A percentile compares a stretch with the other conserved stretches of the same genome.
phyloP scores from a whole-genome alignment of 2,888 invertebrate genomes.

The Branchipolynoe longqiensis region DNA sequence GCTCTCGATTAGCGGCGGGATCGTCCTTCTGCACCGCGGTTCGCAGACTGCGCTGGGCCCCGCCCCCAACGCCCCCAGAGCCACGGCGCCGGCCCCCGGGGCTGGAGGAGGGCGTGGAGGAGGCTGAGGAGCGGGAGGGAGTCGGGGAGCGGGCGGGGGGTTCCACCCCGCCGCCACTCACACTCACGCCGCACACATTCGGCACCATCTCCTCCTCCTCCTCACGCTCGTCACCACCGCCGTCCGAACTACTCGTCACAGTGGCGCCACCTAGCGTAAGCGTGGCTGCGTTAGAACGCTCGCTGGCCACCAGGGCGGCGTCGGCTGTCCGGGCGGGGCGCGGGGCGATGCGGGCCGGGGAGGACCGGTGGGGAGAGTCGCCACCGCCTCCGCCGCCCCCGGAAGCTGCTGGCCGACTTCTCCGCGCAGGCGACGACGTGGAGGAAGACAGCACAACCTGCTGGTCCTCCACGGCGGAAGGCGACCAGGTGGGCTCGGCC shows the following conservation, averaged over 20 bases:
- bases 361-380: neutral
- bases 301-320: neutral
- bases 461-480: no score
- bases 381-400: no score
- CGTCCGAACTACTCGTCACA: neutral
- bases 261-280: conserved; percentile 3
- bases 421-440: no score
- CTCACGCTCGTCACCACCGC: no score
- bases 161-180: neutral
- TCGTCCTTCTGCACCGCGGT: neutral
- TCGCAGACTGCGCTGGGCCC: neutral
- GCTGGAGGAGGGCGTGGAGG: neutral
- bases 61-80: neutral
- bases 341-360: neutral
- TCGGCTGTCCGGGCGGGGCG: neutral
- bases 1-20: neutral
- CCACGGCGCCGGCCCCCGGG: neutral
- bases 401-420: no score
- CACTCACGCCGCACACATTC: neutral
- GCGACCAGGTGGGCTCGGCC: neutral
- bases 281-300: no score
- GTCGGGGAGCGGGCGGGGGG: neutral
- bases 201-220: neutral
- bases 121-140: neutral
- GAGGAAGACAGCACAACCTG: no score